A percentile compares a stretch with the other conserved stretches of the same genome.
phyloP scores from a whole-genome alignment of 2,797 vertebrate genomes.

The Alectoris magna region DNA sequence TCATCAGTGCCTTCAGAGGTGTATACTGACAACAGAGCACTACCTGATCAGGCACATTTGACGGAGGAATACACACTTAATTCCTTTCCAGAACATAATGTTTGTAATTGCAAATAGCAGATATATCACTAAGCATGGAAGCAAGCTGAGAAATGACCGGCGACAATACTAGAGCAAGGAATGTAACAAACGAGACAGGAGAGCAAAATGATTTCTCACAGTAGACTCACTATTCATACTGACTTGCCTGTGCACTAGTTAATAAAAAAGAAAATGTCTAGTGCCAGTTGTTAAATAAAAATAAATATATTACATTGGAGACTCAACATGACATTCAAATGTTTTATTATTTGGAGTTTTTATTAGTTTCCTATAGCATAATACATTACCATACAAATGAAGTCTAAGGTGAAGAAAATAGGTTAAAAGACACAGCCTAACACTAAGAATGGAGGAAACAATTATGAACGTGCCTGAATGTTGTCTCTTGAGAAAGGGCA shows the following conservation, averaged over 20 bases:
- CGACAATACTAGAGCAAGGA: background rate
- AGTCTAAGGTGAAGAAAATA: constrained; percentile 24
- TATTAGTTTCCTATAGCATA: constrained; percentile 27
- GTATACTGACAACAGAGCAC: background rate
- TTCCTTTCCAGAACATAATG: background rate
- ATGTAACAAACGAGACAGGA: background rate
- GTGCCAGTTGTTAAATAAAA: constrained; percentile 46
- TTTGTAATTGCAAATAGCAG: background rate
- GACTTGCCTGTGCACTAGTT: background rate
- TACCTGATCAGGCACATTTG: background rate
- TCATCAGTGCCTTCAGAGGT: background rate
- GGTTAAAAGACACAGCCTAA: background rate
- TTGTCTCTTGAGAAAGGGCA: constrained; percentile 15
- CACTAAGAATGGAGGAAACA: constrained; percentile 19
- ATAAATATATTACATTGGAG: constrained; percentile 13
- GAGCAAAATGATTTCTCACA: constrained; percentile 5
- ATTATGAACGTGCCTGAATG: constrained; percentile 1
- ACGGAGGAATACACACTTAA: background rate
- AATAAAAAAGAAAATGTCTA: constrained; percentile 44
- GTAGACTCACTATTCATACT: background rate
- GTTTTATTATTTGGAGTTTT: constrained; percentile 36
- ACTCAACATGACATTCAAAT: constrained; percentile 1
- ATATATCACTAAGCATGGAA: background rate
- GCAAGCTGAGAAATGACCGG: background rate
- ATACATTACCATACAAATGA: constrained; percentile 42